These are phyloP conservation scores for Glandiceps talaboti DNA, from an alignment of 53 echinoderm and acorn worm species.

Conservation along the genomic window DNA sequence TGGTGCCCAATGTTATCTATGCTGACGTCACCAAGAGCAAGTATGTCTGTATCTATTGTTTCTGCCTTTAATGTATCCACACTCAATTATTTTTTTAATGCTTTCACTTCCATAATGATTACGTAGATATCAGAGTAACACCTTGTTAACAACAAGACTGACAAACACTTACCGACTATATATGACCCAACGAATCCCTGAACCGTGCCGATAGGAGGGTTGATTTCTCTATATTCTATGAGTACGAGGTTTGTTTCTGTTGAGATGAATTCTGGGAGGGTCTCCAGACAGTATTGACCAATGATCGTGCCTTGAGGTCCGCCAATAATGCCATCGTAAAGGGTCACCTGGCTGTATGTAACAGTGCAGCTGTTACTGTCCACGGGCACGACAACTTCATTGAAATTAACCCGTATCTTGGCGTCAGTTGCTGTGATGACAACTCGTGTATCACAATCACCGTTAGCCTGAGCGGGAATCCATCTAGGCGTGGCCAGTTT, in stretches of 20 bases:
- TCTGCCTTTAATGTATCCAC: too few species aligned
- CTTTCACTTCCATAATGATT: too few species aligned
- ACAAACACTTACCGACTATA: not conserved
- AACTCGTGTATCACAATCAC: not conserved
- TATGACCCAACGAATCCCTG: not conserved
- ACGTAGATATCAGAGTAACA: too few species aligned
- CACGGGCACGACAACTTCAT: not conserved
- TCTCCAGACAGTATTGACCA: not conserved
- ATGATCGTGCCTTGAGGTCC: too few species aligned
- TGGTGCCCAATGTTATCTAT: too few species aligned
- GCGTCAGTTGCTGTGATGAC: not conserved
- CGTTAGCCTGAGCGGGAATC: not conserved
- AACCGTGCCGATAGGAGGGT: not conserved
- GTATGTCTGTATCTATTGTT: too few species aligned
- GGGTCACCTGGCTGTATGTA: too few species aligned
- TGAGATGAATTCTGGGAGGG: not conserved
- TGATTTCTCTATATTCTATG: not conserved
- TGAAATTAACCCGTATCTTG: too few species aligned
- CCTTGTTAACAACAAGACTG: too few species aligned
- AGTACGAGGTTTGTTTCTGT: not conserved
- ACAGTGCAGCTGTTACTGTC: not conserved
- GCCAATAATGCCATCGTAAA: too few species aligned
- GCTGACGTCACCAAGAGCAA: too few species aligned
- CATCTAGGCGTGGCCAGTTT: not conserved
- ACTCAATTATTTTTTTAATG: too few species aligned